phyloP scores from a whole-genome alignment of 1,140 invertebrate genomes.

The Sycophaga agraensis region DNA sequence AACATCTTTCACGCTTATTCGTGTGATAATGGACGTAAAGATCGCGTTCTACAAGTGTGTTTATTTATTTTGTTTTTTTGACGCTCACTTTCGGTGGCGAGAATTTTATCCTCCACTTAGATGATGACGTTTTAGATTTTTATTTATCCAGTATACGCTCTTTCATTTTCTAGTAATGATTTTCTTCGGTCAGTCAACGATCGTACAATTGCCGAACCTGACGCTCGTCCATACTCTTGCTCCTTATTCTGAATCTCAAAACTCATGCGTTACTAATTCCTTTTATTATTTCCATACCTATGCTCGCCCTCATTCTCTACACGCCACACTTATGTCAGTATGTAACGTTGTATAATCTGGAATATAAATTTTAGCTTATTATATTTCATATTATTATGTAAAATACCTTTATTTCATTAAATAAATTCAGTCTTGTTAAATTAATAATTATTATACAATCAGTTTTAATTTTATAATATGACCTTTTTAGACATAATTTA shows the following conservation, averaged over 20 bases:
- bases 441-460: no score
- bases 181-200: constrained; percentile 20
- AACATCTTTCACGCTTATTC: not conserved
- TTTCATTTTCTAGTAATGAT: constrained; percentile 12
- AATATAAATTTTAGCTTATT: no score
- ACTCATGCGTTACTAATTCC: constrained; percentile 1
- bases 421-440: no score
- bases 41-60: constrained; percentile 22
- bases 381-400: no score
- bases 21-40: constrained; percentile 25
- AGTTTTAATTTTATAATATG: no score
- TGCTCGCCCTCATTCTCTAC: constrained; percentile 41
- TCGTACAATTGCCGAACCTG: constrained; percentile 25
- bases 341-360: constrained; percentile 55
- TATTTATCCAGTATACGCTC: no score
- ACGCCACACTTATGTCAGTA: constrained; percentile 49
- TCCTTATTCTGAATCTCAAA: constrained; percentile 25
- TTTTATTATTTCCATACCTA: no score
- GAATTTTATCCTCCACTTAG: constrained; percentile 19
- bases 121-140: constrained; percentile 7
- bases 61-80: constrained; percentile 2
- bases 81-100: constrained; percentile 14
- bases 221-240: constrained; percentile 41
- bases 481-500: no score
- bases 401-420: no score